phyloP scores from a whole-genome alignment of 1,140 invertebrate species.

The Planococcus citri region DNA sequence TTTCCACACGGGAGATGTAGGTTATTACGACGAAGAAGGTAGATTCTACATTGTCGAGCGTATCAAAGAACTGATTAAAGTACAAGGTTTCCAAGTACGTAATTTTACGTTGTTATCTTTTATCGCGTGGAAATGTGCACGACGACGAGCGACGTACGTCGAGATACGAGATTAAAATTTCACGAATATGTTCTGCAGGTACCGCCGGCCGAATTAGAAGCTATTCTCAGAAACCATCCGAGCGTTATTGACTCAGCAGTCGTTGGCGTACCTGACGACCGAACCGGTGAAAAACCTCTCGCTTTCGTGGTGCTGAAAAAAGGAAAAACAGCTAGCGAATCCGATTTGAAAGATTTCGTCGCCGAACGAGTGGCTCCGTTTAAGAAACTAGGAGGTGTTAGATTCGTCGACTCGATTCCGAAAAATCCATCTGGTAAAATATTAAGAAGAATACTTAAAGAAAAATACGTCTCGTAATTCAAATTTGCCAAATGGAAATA shows the following conservation, averaged over 20 bases:
- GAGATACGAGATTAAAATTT: no score
- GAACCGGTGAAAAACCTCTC: slow-evolving; percentile 48
- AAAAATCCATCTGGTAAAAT: slow-evolving; percentile 65
- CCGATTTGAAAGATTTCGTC: slow-evolving; percentile 35
- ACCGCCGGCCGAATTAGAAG: slow-evolving; percentile 55
- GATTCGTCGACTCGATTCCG: slow-evolving; percentile 54
- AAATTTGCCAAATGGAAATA: no score
- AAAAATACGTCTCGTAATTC: slow-evolving; percentile 19
- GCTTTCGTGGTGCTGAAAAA: slow-evolving; percentile 47
- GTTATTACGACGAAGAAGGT: slow-evolving; percentile 54
- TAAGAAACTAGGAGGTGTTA: slow-evolving; percentile 54
- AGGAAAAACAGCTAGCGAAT: slow-evolving; percentile 35
- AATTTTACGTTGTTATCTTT: background rate
- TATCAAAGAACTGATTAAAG: slow-evolving; percentile 68
- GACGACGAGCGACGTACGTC: background rate
- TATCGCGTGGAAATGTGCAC: background rate
- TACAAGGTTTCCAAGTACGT: slow-evolving; percentile 30
- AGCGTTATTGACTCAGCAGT: slow-evolving; percentile 55
- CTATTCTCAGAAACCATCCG: slow-evolving; percentile 49
- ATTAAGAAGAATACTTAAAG: slow-evolving; percentile 46
- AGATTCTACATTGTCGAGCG: slow-evolving; percentile 62
- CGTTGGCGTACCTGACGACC: slow-evolving; percentile 49
- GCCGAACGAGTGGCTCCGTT: slow-evolving; percentile 46
- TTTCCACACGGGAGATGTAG: slow-evolving; percentile 70
- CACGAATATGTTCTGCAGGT: slow-evolving; percentile 34